Evolutionary conservation across 2,888 invertebrate genomes (phyloP).

Genomic region (Germaria angustata): DNA sequence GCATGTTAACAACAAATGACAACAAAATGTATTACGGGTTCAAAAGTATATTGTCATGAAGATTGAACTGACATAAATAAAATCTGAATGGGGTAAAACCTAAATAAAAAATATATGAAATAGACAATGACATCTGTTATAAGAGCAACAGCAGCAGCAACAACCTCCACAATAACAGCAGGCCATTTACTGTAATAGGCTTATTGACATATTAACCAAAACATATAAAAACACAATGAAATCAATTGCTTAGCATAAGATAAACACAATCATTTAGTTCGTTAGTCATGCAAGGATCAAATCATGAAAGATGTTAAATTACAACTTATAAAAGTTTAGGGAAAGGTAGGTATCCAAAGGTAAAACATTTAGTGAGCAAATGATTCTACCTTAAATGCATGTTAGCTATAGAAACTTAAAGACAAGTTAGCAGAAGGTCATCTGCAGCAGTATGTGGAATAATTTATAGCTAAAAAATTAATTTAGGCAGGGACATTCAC

Average conservation of each 20-base stretch:
- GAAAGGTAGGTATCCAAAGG: too few species aligned
- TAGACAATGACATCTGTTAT: constrained; percentile 50
- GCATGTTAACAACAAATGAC: constrained; percentile 54
- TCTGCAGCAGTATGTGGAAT: too few species aligned
- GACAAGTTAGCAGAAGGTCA: too few species aligned
- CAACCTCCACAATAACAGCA: constrained; percentile 9
- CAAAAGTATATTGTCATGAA: constrained; percentile 62
- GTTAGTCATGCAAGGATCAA: too few species aligned
- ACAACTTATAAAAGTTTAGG: too few species aligned
- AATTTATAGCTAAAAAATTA: too few species aligned
- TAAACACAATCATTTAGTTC: constrained; percentile 6
- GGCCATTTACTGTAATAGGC: constrained; percentile 46
- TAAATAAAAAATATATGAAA: constrained; percentile 12
- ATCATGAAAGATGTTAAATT: too few species aligned
- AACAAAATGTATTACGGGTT: constrained; percentile 58
- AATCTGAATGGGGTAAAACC: constrained; percentile 8
- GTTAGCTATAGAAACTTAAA: too few species aligned
- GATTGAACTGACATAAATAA: constrained; percentile 42
- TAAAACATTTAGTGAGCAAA: too few species aligned
- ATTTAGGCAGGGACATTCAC: too few species aligned
- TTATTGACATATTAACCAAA: constrained; percentile 55
- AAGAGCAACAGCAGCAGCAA: constrained; percentile 20
- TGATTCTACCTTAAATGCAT: too few species aligned
- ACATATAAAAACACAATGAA: not conserved
- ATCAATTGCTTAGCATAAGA: constrained; percentile 27